Evolutionary conservation across 2,888 invertebrate species (phyloP).

Genomic region (Pseudococcus jackbeardsleyi): DNA sequence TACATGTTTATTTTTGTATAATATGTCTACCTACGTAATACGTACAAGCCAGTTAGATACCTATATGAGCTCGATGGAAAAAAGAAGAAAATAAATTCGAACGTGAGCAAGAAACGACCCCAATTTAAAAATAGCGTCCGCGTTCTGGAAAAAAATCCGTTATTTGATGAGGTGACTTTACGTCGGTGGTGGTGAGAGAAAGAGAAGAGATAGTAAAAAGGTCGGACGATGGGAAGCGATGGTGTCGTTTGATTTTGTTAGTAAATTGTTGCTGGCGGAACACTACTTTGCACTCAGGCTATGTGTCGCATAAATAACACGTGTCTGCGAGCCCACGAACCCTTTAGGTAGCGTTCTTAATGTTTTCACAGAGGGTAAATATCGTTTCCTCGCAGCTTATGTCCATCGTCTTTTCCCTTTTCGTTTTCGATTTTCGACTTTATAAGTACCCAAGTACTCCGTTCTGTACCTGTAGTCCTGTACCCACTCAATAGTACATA

Average conservation of each 20-base stretch:
- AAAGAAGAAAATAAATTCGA: background rate
- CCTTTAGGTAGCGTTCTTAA: slow-evolving; percentile 38
- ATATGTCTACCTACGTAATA: too few species aligned
- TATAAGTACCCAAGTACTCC: slow-evolving; percentile 1
- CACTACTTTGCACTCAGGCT: slow-evolving; percentile 63
- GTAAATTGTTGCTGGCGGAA: slow-evolving; percentile 60
- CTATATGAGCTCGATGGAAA: background rate
- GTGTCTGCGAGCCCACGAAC: slow-evolving; percentile 61
- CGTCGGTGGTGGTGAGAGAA: background rate
- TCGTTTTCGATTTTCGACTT: slow-evolving; percentile 33
- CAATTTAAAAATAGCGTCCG: background rate
- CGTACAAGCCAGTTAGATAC: too few species aligned
- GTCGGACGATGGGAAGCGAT: slow-evolving; percentile 15
- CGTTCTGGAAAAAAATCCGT: background rate
- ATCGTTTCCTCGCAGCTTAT: slow-evolving; percentile 50
- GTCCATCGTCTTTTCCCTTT: slow-evolving; percentile 35
- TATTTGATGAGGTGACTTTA: background rate
- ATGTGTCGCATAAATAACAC: slow-evolving; percentile 63
- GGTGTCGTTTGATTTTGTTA: slow-evolving; percentile 59
- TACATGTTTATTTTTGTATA: too few species aligned
- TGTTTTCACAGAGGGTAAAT: slow-evolving; percentile 58
- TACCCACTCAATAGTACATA: too few species aligned
- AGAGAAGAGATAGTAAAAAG: background rate
- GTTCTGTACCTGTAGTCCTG: background rate
- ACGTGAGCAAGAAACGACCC: background rate